Evolutionary conservation across 2,888 invertebrate species (phyloP), one percentile per base, ranked within the genome.

Genomic region (Lomographa bimaculata): DNA sequence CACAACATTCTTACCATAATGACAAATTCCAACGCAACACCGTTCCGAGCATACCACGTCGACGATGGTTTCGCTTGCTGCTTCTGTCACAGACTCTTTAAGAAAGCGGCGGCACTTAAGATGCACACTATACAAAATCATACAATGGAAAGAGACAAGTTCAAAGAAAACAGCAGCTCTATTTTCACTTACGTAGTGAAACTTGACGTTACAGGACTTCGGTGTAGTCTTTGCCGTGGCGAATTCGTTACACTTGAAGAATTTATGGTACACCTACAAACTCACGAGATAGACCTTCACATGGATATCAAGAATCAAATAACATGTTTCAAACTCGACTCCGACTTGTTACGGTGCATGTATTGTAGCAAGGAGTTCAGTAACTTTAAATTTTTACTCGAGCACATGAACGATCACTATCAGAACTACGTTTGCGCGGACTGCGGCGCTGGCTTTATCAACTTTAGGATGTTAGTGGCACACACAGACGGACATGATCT

Each of bases 401-500:
- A 78, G 30, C 82, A 82, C 21, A 82, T 83, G 81, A 79, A 77
- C 34, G 54, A 61, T 0, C 82, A 82, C 56, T 80, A 64, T 10
- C 64, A 68, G 1, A 77, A 79, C 39, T 76, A 70, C 26, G 47
- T 69, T 2, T 82, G 82, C 24, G 59, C 65, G 1, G 55, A 67
- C 11, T 78, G 80, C 27, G 66, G 65, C 0, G 56, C 69, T 5
- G 32, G 42, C 2, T 43, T 42, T n/a, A 45, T 52, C 5, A 52
- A 47, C 27, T 21, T 18, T 4, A 58, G 63, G 1, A 55, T 76
- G 1, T 50, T 70, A 0, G 18, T 35, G 0, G 53, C 48, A 1
- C 81, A 82, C 17, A 42, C 63, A 0, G 67, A 53, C 7, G 54
- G 71, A 0, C 80, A 81, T 3, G 41, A 41, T 2, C 19, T 41